A percentile compares a stretch with the other conserved stretches of the same genome.
Evolutionary conservation across 2,113 vertebrate genomes (phyloP).

Genomic region (Tetraodon nigroviridis): DNA sequence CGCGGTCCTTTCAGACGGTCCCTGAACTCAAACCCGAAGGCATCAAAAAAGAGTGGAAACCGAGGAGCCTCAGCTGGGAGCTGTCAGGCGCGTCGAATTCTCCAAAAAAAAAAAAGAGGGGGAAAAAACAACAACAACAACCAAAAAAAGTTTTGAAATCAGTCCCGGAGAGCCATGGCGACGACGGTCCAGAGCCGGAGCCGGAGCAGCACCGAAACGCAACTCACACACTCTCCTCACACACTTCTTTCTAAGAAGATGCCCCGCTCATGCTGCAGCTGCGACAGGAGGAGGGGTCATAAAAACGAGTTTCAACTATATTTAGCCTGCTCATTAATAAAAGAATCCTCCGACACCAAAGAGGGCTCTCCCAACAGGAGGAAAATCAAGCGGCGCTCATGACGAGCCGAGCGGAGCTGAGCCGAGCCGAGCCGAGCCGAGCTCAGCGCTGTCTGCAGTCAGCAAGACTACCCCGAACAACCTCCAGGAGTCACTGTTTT

Average conservation of each 20-base stretch:
- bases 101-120: slow-evolving; percentile 18
- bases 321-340: slow-evolving; percentile 36
- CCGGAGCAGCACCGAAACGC: slow-evolving; percentile 16
- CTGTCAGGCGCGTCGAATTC: slow-evolving; percentile 41
- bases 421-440: slow-evolving; percentile 25
- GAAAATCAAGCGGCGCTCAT: slow-evolving; percentile 31
- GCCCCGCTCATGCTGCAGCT: slow-evolving; percentile 11
- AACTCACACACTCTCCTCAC: slow-evolving; percentile 3
- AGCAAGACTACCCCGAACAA: slow-evolving; percentile 49
- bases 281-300: not conserved
- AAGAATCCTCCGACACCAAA: slow-evolving; percentile 2
- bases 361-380: slow-evolving; percentile 2
- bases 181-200: too few species aligned
- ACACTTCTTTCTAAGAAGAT: slow-evolving; percentile 12
- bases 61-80: slow-evolving; percentile 31
- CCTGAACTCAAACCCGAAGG: slow-evolving; percentile 9
- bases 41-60: not conserved
- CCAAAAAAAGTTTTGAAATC: slow-evolving; percentile 42
- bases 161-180: slow-evolving; percentile 40
- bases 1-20: slow-evolving; percentile 15
- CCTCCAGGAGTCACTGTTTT: slow-evolving; percentile 51
- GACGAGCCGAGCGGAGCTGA: slow-evolving; percentile 18
- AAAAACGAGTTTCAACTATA: slow-evolving; percentile 18
- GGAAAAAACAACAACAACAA: not conserved
- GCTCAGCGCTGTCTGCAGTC: slow-evolving; percentile 37